Percentiles rank a stretch among this genome's conserved stretches.
phyloP scores from a whole-genome alignment of 2,113 vertebrate genomes.

The Callospermophilus lateralis region DNA sequence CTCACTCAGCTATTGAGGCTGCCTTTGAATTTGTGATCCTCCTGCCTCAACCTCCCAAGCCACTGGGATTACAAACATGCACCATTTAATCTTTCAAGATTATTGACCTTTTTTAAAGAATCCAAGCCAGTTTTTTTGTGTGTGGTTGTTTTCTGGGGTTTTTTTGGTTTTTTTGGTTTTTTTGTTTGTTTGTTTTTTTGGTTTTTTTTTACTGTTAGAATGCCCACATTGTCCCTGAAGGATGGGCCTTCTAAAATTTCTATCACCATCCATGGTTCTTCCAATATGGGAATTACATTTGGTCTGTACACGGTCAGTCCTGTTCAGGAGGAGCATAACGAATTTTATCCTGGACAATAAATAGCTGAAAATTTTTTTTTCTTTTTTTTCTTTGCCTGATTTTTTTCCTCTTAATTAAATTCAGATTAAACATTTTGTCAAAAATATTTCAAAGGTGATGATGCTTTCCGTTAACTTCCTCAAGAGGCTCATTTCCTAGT shows the following conservation, averaged over 20 bases:
- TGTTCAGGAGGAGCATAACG: constrained; percentile 59
- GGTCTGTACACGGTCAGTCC: constrained; percentile 82
- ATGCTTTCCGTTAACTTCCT: not conserved
- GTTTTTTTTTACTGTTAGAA: not conserved
- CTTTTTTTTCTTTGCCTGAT: not conserved
- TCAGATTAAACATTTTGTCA: not conserved
- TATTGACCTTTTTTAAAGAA: not conserved
- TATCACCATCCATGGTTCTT: constrained; percentile 82
- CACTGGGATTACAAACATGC: no score
- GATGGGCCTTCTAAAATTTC: constrained; percentile 80
- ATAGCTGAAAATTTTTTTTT: not conserved
- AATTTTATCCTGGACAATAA: constrained; percentile 57
- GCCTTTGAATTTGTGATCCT: no score
- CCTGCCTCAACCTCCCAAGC: no score
- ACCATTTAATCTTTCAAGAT: not conserved
- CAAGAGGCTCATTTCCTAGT: not conserved
- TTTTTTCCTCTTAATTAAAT: constrained; percentile 9
- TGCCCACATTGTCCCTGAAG: not conserved
- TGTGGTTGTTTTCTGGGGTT: not conserved
- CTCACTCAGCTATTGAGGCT: no score
- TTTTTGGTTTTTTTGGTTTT: no score
- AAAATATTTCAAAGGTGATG: not conserved
- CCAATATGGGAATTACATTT: constrained; percentile 80
- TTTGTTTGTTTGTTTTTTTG: no score
- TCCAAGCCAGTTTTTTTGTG: not conserved